Percentiles rank a stretch among this genome's conserved stretches.
Conservation (phyloP, 92 coral and sea anemone species). For the Blastomussa wellsi region DNA sequence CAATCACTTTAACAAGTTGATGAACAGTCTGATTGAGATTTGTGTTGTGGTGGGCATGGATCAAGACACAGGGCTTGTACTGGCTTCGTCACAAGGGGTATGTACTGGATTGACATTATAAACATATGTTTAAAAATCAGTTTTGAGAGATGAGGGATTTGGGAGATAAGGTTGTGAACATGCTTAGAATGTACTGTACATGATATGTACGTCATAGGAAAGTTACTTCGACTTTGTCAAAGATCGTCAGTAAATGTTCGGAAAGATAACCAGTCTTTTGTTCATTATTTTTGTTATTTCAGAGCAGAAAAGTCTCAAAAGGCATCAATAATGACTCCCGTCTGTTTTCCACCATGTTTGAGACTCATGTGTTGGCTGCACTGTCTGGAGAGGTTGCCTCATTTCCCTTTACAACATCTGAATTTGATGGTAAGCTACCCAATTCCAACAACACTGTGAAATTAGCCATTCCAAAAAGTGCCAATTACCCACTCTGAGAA, state of each 20-base stretch:
- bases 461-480: background rate
- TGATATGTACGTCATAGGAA: too few species aligned
- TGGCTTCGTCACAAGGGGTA: background rate
- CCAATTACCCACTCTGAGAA: too few species aligned
- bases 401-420: conserved; percentile 63
- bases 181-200: too few species aligned
- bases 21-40: conserved; percentile 87
- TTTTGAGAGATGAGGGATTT: too few species aligned
- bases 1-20: conserved; percentile 51
- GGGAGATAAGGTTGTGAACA: too few species aligned
- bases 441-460: too few species aligned
- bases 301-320: conserved; percentile 11
- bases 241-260: background rate
- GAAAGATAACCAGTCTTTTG: background rate
- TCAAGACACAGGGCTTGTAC: conserved; percentile 82
- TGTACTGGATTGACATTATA: too few species aligned
- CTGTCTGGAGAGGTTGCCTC: conserved; percentile 86
- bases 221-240: background rate
- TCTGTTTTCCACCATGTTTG: conserved; percentile 49
- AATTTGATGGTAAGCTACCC: conserved; percentile 65
- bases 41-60: conserved; percentile 96
- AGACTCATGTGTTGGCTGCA: conserved; percentile 80
- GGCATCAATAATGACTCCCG: conserved; percentile 7
- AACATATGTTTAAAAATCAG: too few species aligned
- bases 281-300: background rate